Evolutionary conservation across 2,113 vertebrate species (phyloP).

Genomic region (Notiomystis cincta): DNA sequence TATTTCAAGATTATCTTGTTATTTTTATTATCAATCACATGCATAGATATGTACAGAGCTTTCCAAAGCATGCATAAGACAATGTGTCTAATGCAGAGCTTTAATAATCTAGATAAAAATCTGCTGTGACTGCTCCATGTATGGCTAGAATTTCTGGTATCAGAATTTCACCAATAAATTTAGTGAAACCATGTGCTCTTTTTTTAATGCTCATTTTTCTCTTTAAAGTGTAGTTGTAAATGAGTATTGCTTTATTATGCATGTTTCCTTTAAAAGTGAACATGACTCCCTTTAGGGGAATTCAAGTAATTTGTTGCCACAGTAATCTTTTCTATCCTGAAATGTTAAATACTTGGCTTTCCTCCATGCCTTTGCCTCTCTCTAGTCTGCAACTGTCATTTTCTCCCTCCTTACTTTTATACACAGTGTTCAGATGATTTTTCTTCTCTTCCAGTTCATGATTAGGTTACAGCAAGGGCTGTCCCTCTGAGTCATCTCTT

Average conservation of each 20-base stretch:
- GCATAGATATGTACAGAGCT: background rate
- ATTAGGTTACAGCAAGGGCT: conserved; percentile 66
- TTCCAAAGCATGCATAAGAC: conserved; percentile 20
- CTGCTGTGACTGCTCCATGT: background rate
- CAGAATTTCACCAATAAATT: conserved; percentile 30
- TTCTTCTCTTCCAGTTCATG: conserved; percentile 66
- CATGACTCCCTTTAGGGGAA: conserved; percentile 75
- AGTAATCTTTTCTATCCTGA: conserved; percentile 65
- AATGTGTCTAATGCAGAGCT: background rate
- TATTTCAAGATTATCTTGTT: conserved; percentile 12
- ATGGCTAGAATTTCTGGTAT: background rate
- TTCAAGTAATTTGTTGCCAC: conserved; percentile 73
- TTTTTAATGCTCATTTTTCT: conserved; percentile 63
- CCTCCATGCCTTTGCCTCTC: conserved; percentile 64
- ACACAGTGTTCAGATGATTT: conserved; percentile 51
- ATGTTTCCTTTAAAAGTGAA: conserved; percentile 74
- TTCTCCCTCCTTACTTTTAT: conserved; percentile 49
- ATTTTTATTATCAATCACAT: conserved; percentile 18
- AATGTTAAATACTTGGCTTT: conserved; percentile 75
- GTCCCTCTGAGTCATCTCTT: conserved; percentile 67
- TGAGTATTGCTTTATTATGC: conserved; percentile 70
- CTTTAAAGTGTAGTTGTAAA: conserved; percentile 68
- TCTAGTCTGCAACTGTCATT: conserved; percentile 37
- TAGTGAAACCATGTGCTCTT: conserved; percentile 8
- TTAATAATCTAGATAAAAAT: conserved; percentile 24